These are phyloP conservation scores for Leistus spinibarbis DNA, from an alignment of 2,888 invertebrate genomes.

Conservation along the genomic window DNA sequence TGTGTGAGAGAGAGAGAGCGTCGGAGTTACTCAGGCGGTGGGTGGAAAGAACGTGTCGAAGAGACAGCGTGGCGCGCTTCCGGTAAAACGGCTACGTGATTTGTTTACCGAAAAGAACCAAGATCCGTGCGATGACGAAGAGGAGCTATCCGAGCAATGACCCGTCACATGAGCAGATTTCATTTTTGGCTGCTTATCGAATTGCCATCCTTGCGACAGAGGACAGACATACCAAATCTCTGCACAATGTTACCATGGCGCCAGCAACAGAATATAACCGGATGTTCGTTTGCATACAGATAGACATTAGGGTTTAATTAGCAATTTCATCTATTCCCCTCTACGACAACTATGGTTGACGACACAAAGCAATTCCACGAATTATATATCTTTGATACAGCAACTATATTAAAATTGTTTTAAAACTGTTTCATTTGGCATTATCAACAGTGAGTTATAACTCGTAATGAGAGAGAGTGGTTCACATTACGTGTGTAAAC, in stretches of 20 bases:
- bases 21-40: background rate
- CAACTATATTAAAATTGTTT: background rate
- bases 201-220: conserved; percentile 10
- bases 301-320: conserved; percentile 12
- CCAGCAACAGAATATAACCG: conserved; percentile 2
- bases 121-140: background rate
- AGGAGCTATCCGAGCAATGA: conserved; percentile 1
- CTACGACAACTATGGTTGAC: background rate
- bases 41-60: background rate
- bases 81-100: conserved; percentile 30
- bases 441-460: no score
- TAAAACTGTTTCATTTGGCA: no score
- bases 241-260: background rate
- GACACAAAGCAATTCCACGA: background rate
- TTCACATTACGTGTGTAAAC: no score
- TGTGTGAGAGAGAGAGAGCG: background rate
- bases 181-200: conserved; percentile 20
- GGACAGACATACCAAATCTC: background rate
- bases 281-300: conserved; percentile 31
- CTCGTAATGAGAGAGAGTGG: no score
- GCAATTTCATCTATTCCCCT: background rate
- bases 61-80: conserved; percentile 18
- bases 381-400: background rate
- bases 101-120: conserved; percentile 26
- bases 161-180: conserved; percentile 21